Evolutionary conservation across 2,797 vertebrate genomes (phyloP).

Genomic region (Channallabes apus): DNA sequence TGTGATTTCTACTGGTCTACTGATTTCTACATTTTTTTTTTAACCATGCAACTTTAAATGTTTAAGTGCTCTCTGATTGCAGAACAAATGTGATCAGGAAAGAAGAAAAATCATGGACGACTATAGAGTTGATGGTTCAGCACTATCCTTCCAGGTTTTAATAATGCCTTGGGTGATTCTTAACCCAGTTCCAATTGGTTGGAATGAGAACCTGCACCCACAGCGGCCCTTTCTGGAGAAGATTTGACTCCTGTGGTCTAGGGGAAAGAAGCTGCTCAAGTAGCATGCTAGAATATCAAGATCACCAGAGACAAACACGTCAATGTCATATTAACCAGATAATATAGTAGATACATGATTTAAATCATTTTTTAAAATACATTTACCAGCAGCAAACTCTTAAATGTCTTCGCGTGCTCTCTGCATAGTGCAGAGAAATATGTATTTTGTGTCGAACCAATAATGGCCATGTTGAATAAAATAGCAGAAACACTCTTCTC

Average conservation of each 20-base stretch:
- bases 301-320: not conserved
- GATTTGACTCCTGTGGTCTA: not conserved
- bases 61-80: too few relatives aligned
- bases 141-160: too few relatives aligned
- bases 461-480: not conserved
- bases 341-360: not conserved
- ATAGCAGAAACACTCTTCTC: not conserved
- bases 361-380: not conserved
- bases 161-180: too few relatives aligned
- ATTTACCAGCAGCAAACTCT: not conserved
- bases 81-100: too few relatives aligned
- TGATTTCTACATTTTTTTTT: too few relatives aligned
- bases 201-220: too few relatives aligned
- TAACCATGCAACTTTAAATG: too few relatives aligned
- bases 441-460: not conserved
- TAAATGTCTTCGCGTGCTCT: not conserved
- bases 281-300: not conserved
- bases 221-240: too few relatives aligned
- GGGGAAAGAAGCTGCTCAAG: not conserved
- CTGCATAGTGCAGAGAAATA: not conserved
- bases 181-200: too few relatives aligned
- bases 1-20: too few relatives aligned
- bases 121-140: too few relatives aligned
- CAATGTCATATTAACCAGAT: not conserved
- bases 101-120: too few relatives aligned